These are phyloP conservation scores for Apis dorsata DNA, from an alignment of 1,140 invertebrate species.

Conservation along the genomic window DNA sequence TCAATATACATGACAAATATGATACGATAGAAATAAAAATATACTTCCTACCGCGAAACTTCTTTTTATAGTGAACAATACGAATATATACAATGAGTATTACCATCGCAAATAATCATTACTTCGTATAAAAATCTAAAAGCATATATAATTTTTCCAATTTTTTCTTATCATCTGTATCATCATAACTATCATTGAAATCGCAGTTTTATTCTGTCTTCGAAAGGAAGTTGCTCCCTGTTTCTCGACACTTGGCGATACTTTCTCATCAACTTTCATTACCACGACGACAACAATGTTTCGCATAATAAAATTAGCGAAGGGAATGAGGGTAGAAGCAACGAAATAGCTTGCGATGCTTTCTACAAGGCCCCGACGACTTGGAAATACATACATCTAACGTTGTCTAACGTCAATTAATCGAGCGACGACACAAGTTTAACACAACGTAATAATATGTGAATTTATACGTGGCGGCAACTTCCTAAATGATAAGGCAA, in stretches of 20 bases:
- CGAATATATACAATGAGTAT: no score
- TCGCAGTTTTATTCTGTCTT: background rate
- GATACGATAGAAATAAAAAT: no score
- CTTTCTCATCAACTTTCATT: slow-evolving; percentile 46
- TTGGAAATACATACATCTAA: slow-evolving; percentile 22
- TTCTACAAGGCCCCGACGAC: background rate
- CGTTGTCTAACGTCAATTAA: slow-evolving; percentile 52
- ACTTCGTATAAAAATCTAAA: no score
- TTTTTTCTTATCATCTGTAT: no score
- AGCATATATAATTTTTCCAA: no score
- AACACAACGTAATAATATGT: slow-evolving; percentile 45
- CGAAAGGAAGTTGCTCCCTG: no score
- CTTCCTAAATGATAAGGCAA: background rate
- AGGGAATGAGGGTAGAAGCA: background rate
- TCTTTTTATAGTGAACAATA: no score
- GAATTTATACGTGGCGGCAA: background rate
- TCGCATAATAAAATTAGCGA: background rate
- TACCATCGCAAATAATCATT: no score
- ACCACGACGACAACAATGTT: slow-evolving; percentile 28
- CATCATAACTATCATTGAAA: background rate
- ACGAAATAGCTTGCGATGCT: background rate
- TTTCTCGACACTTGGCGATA: background rate
- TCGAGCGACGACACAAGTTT: slow-evolving; percentile 21
- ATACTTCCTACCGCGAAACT: no score
- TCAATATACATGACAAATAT: no score